phyloP scores from a whole-genome alignment of 2,797 vertebrate genomes.

The Glossophaga mutica region DNA sequence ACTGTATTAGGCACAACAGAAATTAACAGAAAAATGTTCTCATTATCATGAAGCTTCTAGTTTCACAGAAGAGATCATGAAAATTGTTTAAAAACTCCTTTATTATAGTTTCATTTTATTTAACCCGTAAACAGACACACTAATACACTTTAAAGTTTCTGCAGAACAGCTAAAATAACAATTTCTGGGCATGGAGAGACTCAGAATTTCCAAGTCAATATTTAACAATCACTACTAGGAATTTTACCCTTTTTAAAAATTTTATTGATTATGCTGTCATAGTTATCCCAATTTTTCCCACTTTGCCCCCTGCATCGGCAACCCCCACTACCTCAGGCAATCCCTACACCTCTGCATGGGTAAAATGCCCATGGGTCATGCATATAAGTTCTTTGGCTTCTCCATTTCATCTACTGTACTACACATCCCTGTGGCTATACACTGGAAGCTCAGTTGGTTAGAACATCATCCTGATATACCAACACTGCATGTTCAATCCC shows the following conservation, averaged over 20 bases:
- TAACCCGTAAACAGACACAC: slow-evolving; percentile 18
- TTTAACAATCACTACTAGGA: not conserved
- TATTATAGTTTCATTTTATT: slow-evolving; percentile 8
- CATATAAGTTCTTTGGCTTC: not conserved
- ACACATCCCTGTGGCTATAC: not conserved
- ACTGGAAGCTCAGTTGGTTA: not conserved
- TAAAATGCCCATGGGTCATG: not conserved
- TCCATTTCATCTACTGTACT: not conserved
- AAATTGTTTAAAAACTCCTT: slow-evolving; percentile 17
- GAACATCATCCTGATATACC: not conserved
- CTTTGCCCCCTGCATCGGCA: not conserved
- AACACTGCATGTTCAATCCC: not conserved
- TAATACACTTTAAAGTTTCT: not conserved
- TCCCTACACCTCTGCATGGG: not conserved
- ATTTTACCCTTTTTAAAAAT: not conserved
- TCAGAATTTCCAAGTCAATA: not conserved
- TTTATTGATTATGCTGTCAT: not conserved
- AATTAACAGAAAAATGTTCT: slow-evolving; percentile 41
- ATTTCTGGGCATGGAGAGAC: not conserved
- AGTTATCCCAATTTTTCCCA: not conserved
- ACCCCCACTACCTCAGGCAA: not conserved
- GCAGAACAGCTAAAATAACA: slow-evolving; percentile 7
- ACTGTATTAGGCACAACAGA: not conserved
- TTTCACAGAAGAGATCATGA: not conserved
- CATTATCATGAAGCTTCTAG: not conserved